Evolutionary conservation across 2,888 invertebrate species (phyloP), one percentile per base, ranked within the genome.

Genomic region (Morinoia aosen): DNA sequence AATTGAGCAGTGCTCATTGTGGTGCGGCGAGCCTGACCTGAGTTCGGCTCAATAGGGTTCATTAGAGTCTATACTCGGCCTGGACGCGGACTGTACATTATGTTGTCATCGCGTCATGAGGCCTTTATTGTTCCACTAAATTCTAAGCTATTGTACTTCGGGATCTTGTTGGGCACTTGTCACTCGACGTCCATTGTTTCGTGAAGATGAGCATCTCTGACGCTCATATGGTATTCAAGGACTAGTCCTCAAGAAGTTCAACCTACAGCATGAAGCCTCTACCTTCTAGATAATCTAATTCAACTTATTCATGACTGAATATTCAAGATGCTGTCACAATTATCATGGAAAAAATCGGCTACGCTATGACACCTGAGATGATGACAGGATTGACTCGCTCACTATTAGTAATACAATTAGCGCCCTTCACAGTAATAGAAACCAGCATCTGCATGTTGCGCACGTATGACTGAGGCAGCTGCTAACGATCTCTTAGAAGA

Each of bases 141-240:
- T 90, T 48, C 48, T 90, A 8, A 10, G 90, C 90, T 90, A 90
- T 90, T 90, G 90, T 90, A 48, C 40, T 40, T 90, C 40, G 90
- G 90, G 90, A 48, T 90, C 39, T 40, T 90, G 90, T 90, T 90
- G 90, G 40, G 90, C 48, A 40, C 90, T 12, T 90, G 90, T 90
- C 90, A 90, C 90, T 90, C 48, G 90, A 48, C 90, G 16, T 40
- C 90, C 90, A 90, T 90, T 90, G 90, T 90, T 90, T 90, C 40
- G 90, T 90, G 40, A 90, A 90, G 90, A 90, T 48, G 90, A 48
- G 39, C 90, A 90, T 90, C 90, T 48, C 40, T 40, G 90, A 48
- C 90, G 14, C 40, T 90, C 90, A 33, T 61, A 33, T 16, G 33
- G 76, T 76, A 76, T 76, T 76, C 76, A 76, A 25, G 61, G 33